phyloP scores from a whole-genome alignment of 2,797 vertebrate genomes.

The Macroramphosus scolopax region DNA sequence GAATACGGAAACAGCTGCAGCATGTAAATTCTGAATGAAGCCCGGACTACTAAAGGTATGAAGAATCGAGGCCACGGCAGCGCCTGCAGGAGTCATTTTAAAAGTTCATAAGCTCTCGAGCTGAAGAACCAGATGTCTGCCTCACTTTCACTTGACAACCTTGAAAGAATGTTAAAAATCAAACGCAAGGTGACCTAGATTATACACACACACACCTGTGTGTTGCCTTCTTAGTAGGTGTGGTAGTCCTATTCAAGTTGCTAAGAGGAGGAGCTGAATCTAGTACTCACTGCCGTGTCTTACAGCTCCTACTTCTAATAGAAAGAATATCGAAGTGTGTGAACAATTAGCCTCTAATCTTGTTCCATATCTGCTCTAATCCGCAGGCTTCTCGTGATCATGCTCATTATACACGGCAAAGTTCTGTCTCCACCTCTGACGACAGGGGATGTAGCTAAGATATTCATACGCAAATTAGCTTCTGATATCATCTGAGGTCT shows the following conservation, averaged over 20 bases:
- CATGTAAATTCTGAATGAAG: slow-evolving; percentile 57
- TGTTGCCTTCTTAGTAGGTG: too few species aligned
- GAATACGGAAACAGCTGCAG: slow-evolving; percentile 61
- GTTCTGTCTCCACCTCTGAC: slow-evolving; percentile 3
- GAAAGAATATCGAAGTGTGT: too few species aligned
- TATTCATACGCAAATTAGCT: slow-evolving; percentile 26
- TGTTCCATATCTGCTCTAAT: too few species aligned
- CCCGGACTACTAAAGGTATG: slow-evolving; percentile 38
- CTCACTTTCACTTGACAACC: slow-evolving; percentile 35
- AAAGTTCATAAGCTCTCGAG: slow-evolving; percentile 2
- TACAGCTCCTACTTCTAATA: too few species aligned
- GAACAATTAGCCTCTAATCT: too few species aligned
- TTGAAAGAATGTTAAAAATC: slow-evolving; percentile 28
- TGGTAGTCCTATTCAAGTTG: too few species aligned
- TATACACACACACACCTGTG: too few species aligned
- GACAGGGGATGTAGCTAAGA: slow-evolving; percentile 6
- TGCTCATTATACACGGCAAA: slow-evolving; percentile 2
- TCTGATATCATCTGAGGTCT: slow-evolving; percentile 7
- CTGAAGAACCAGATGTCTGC: slow-evolving; percentile 7
- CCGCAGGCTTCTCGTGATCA: too few species aligned
- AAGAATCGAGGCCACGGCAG: slow-evolving; percentile 19
- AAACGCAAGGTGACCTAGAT: slow-evolving; percentile 42
- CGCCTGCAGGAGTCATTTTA: slow-evolving; percentile 12
- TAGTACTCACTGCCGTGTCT: too few species aligned
- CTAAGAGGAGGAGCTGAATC: too few species aligned